Evolutionary conservation across 2,113 vertebrate genomes (phyloP).

Genomic region (Paraplagusia blochii): DNA sequence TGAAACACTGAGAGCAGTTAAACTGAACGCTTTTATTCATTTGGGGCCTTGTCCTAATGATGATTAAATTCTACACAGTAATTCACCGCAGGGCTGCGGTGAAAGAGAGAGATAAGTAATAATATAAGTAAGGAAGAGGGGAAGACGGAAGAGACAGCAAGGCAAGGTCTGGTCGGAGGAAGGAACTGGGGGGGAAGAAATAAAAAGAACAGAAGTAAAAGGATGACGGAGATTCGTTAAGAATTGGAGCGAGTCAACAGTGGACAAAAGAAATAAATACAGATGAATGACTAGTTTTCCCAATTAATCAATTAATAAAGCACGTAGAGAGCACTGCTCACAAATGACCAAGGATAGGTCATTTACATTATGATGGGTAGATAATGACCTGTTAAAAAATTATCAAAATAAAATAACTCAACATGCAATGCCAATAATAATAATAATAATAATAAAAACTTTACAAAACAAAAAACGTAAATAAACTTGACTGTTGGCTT

Average conservation of each 20-base stretch:
- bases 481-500: too few relatives aligned
- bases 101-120: constrained; percentile 20
- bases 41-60: constrained; percentile 68
- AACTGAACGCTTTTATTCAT: constrained; percentile 77
- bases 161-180: constrained; percentile 14
- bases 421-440: too few relatives aligned
- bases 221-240: constrained; percentile 47
- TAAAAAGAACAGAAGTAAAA: constrained; percentile 36
- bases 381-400: constrained; percentile 55
- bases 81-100: constrained; percentile 54
- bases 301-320: constrained; percentile 7
- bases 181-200: constrained; percentile 28
- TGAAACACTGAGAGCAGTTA: constrained; percentile 73
- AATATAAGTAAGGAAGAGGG: background rate
- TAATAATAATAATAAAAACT: constrained; percentile 38
- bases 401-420: too few relatives aligned
- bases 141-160: constrained; percentile 1
- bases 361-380: constrained; percentile 54
- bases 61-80: constrained; percentile 73
- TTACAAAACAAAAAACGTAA: constrained; percentile 33
- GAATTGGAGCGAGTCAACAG: constrained; percentile 41
- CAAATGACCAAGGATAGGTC: constrained; percentile 44
- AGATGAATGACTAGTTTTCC: constrained; percentile 16
- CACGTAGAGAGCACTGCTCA: constrained; percentile 24
- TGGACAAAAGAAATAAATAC: constrained; percentile 35